These are phyloP conservation scores for Pelochelys cantorii DNA, from an alignment of 2,797 vertebrate species.

Conservation along the genomic window DNA sequence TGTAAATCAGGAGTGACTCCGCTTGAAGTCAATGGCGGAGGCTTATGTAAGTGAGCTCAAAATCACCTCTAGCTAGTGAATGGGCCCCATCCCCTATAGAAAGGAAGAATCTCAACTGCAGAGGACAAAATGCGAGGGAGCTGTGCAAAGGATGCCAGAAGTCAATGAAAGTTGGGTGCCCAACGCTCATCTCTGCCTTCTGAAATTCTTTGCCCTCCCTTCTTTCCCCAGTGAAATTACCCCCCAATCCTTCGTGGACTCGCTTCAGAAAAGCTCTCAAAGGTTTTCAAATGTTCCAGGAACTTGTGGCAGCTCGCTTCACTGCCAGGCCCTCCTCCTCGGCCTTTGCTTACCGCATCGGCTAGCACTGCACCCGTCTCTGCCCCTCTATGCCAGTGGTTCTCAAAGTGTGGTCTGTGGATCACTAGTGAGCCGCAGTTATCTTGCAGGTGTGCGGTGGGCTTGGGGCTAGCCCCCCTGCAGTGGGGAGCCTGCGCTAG, in stretches of 20 bases:
- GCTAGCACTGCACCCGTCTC: not conserved
- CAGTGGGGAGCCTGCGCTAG: too few species aligned
- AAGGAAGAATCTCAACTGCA: not conserved
- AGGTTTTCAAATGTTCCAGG: not conserved
- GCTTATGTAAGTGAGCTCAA: not conserved
- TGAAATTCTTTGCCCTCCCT: not conserved
- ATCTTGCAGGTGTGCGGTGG: too few species aligned
- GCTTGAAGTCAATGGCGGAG: not conserved
- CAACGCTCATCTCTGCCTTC: not conserved
- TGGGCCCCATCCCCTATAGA: not conserved
- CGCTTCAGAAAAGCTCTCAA: rapidly evolving
- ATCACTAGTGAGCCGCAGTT: too few species aligned
- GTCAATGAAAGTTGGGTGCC: rapidly evolving
- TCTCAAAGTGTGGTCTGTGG: too few species aligned
- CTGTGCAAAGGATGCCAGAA: not conserved
- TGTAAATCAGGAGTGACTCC: not conserved
- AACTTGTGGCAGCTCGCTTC: rapidly evolving
- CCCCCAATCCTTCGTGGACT: rapidly evolving
- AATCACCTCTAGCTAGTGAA: not conserved
- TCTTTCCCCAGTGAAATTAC: not conserved
- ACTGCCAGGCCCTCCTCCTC: rapidly evolving
- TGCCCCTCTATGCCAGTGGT: not conserved
- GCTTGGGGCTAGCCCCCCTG: too few species aligned
- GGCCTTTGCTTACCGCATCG: not conserved
- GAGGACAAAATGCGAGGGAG: not conserved